Conservation (phyloP, 2,113 vertebrate genomes). For the Lethenteron camtschaticum region DNA sequence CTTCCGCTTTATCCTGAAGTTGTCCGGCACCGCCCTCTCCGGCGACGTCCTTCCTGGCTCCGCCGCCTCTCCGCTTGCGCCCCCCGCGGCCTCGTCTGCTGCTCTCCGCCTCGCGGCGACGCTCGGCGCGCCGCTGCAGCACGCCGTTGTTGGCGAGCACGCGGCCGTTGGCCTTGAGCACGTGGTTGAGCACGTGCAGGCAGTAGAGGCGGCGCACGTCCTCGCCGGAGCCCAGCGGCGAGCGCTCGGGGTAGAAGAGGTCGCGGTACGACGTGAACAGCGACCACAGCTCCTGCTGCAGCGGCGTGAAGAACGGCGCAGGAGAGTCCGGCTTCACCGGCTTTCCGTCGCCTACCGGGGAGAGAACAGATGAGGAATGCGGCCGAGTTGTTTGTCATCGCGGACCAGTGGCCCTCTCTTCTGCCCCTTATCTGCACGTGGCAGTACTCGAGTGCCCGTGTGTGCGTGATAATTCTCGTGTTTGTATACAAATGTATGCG, state of each 20-base stretch:
- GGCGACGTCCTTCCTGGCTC: not conserved
- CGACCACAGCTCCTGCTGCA: conserved; percentile 62
- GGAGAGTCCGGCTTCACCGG: too few relatives aligned
- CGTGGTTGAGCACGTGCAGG: conserved; percentile 61
- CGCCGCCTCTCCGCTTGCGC: not conserved
- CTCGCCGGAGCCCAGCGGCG: conserved; percentile 32
- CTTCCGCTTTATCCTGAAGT: too few relatives aligned
- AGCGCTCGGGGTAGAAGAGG: conserved; percentile 48
- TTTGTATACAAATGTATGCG: too few relatives aligned
- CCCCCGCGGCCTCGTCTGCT: not conserved
- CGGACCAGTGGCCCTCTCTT: too few relatives aligned
- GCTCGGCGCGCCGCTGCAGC: conserved; percentile 20
- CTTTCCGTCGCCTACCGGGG: too few relatives aligned
- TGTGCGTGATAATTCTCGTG: too few relatives aligned
- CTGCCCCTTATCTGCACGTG: too few relatives aligned
- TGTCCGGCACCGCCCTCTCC: not conserved
- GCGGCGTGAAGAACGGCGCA: conserved; percentile 21
- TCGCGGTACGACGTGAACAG: conserved; percentile 66
- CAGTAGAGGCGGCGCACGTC: conserved; percentile 52
- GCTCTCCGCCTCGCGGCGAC: not conserved
- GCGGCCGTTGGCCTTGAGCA: conserved; percentile 66
- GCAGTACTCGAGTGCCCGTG: too few relatives aligned
- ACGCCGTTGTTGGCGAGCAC: conserved; percentile 55
- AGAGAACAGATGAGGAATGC: too few relatives aligned
- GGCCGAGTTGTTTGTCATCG: too few relatives aligned